Evolutionary conservation across 2,797 vertebrate genomes (phyloP), one percentile per base, ranked within the genome.

Genomic region (Sebastes nivosus): DNA sequence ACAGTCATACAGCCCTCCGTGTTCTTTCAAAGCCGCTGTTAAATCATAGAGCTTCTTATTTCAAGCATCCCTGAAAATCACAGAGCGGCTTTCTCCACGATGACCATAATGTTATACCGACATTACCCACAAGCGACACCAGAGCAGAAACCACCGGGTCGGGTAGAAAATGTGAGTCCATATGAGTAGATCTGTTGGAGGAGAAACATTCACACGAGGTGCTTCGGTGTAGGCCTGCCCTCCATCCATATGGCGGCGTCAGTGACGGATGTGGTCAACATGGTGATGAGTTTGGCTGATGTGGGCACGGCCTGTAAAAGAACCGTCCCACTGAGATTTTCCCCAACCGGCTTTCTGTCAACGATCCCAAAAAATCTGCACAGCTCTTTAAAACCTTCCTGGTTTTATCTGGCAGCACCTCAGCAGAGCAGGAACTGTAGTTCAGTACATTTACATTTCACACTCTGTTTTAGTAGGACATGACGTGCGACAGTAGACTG

Each of bases 241-340:
- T 72, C 16, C 2, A 29, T 79, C 63, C 81, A 71, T 58, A 30
- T 84, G 82, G 86, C 68, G 8, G 57, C 14, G 67, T 72, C 22
- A 11, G 87, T 29, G 72, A 65, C 71, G 74, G 77, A 83, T 86
- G 86, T 77, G 88, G 87, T 68, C 57, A 42, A 58, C 54, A 18
- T 61, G 75, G 84, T 90, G 90, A 87, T 82, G 89, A 80, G 80
- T 85, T 87, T 88, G 77, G 87, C 87, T 75, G 77, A 84, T 83
- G 87, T 75, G 77, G 74, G 14, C 46, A 67, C 3, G 67, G 50
- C 18, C 76, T 79, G 73, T 80, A 57, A 81, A 80, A 84, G 42
- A 71, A 27, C 27, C 29, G 72, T 77, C 76, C 87, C 79, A 16
- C 18, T 10, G 74, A 80, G 77, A 67, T 55, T 82, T 74, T 63